Conservation (phyloP, 2,888 invertebrate genomes). For the Drosophila villosipedis region DNA sequence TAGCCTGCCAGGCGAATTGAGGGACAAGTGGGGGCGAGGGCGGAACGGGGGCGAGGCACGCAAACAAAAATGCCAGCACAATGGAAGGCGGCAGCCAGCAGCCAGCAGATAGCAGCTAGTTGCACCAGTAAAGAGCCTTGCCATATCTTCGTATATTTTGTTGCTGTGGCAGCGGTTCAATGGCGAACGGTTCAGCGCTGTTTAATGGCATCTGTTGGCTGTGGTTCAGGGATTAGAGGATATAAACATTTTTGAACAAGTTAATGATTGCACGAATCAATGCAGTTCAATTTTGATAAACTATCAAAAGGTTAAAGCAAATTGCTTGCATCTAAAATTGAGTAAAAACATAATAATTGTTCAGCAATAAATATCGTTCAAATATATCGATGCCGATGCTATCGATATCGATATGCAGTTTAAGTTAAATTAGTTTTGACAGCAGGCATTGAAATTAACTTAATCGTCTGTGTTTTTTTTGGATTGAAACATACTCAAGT, state of each 20-base stretch:
- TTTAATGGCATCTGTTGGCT: conserved; percentile 1
- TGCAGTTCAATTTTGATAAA: neutral
- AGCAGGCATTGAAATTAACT: conserved; percentile 11
- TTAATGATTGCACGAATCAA: neutral
- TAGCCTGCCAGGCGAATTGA: neutral
- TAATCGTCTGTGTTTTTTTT: neutral
- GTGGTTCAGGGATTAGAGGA: neutral
- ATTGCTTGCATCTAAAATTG: neutral
- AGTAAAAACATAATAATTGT: neutral
- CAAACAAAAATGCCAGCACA: neutral
- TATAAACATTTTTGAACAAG: neutral
- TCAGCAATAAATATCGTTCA: neutral
- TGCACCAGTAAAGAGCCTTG: conserved; percentile 7
- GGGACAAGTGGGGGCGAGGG: neutral
- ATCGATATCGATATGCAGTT: neutral
- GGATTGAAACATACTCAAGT: neutral
- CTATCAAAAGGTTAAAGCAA: neutral
- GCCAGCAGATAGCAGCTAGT: neutral
- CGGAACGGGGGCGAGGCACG: neutral
- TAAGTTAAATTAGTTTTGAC: neutral
- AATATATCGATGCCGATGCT: neutral
- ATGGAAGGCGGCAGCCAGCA: neutral
- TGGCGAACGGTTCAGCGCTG: neutral
- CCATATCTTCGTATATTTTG: neutral
- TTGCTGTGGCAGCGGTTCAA: neutral